These are phyloP conservation scores for Formica aserva DNA, from an alignment of 2,888 invertebrate species.

Conservation along the genomic window DNA sequence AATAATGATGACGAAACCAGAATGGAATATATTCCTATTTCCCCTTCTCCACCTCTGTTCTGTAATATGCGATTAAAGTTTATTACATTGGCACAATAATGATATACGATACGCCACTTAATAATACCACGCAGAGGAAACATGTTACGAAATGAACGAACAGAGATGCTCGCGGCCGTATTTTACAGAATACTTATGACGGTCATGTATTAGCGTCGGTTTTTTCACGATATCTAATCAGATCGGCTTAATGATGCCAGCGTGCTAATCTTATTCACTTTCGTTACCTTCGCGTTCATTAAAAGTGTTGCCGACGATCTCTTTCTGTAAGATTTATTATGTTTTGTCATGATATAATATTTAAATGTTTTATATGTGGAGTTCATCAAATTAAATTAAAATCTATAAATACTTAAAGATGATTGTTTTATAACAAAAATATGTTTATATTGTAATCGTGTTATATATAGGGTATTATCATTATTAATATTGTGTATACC, in stretches of 20 bases:
- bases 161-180: conserved; percentile 31
- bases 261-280: conserved; percentile 57
- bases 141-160: conserved; percentile 8
- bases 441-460: background rate
- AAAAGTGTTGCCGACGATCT: background rate
- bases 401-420: background rate
- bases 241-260: conserved; percentile 58
- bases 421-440: background rate
- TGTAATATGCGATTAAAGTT: background rate
- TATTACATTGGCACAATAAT: conserved; percentile 23
- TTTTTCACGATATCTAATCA: conserved; percentile 72
- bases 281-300: conserved; percentile 23
- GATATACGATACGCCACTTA: background rate
- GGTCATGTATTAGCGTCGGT: conserved; percentile 27
- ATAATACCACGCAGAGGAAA: conserved; percentile 32
- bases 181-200: conserved; percentile 53
- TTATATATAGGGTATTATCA: background rate
- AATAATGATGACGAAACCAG: background rate
- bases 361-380: background rate
- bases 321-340: background rate
- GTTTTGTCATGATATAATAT: background rate
- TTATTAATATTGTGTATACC: background rate
- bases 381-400: background rate
- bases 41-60: background rate
- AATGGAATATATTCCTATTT: background rate